Base-by-base conservation (phyloP, 2,113 vertebrate species). In the Antennarius striatus region DNA sequence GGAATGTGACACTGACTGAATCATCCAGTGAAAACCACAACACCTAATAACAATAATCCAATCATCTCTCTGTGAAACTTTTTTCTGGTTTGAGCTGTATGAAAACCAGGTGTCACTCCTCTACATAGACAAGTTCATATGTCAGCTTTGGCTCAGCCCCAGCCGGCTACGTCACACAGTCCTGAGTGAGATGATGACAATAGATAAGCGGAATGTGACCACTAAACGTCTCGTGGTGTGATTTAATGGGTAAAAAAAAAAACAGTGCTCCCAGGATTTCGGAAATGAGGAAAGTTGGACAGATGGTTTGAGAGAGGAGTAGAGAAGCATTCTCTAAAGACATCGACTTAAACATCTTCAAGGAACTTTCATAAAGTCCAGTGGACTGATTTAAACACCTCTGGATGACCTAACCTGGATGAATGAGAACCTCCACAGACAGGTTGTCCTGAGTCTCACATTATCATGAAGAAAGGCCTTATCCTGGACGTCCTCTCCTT, bases 81-180 rank as follows among this genome's bases (percentile, higher is more conserved):
- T 15, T 39, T 63, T 15, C 42, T 64, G 49, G 32, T 62, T 15
- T 8, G 10, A 22, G 22, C 22, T 22, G 22, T 22, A 22, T 48
- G 30, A 48, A 36, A 36, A 63, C 36, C 62, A 63, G 70, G 62
- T 53, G 58, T 47, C 6, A 0, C 17, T 58, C 9, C 14, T 56
- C 43, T 15, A 39, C 53, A 62, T 47, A 51, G 8, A 71, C 56
- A 11, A 1, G 4, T 3, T 6, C 12, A 12, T 42, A 36, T 22
- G 63, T 77, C 68, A 61, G 32, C 49, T 56, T 46, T 81, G 80
- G 78, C 63, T 43, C 36, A 56, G 71, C 82, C 67, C 78, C 77
- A 83, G 76, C 22, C 16, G 52, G 5, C 14, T 83, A 78, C 56
- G 79, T 88, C 80, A 82, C 30, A 36, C 66, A 39, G 51, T 71